Base-by-base conservation (phyloP, 2,113 vertebrate species). In the Bambusicola thoracicus region DNA sequence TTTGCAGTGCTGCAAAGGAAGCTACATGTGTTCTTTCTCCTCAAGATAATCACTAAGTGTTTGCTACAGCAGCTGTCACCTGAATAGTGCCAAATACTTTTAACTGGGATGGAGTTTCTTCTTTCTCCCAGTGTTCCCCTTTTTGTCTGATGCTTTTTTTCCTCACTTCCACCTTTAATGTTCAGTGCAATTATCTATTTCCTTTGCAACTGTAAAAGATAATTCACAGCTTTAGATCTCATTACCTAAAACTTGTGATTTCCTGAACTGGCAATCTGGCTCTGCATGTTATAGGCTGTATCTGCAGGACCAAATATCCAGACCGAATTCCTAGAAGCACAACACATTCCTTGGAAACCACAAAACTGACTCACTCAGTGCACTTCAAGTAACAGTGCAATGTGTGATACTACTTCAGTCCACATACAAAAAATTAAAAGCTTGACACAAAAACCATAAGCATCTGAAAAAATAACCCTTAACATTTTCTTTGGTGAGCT, bases 331-430 rank as follows among this genome's bases (percentile, higher is more conserved):
- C 56, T 91, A 83, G 75, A 91, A 96, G 43, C 38, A 29, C 20
- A 51, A 40, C 65, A 20, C 20, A 56, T 97, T 93, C 89, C 79
- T 85, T 40, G 75, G 65, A 94, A 96, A 85, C 85, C 91, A 58
- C 89, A 88, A 34, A 83, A 40, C 85, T 94, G 95, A 85, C 80
- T 94, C 58, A 62, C 61, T 85, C 38, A 11, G 51, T 55, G 13
- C n/a, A 32, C 67, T 73, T 87, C 72, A 85, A n/a, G 19, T 81
- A 63, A 48, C 34, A 46, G 11, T 21, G 38, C 8, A 41, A 21
- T 43, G 29, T 82, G 34, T 80, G 29, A 55, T 38, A n/a, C 63
- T 38, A 80, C 65, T 29, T 91, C 70, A 80, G 44, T 55, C 34
- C 32, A 70, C 59, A 49, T 70, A 49, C 7, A 15, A 66, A 36